Evolutionary conservation across 1,140 invertebrate genomes (phyloP).

Genomic region (Aphelinus atriplicis): DNA sequence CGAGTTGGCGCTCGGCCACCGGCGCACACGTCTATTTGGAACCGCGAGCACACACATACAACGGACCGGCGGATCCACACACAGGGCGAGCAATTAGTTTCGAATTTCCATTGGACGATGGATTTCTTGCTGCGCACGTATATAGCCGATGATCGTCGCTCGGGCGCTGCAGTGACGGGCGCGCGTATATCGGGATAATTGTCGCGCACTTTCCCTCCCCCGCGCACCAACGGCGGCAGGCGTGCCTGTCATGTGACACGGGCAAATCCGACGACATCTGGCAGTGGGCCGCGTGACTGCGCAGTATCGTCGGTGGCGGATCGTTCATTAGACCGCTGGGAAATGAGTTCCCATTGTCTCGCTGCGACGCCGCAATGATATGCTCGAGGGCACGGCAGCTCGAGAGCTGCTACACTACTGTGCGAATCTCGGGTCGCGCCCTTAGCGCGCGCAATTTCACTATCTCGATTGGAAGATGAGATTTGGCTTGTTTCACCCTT

Average conservation of each 20-base stretch:
- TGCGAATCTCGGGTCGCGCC: no score
- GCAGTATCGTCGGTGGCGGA: background rate
- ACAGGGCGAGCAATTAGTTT: conserved; percentile 11
- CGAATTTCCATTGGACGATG: conserved; percentile 23
- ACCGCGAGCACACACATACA: no score
- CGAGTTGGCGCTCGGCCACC: no score
- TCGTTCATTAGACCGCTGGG: conserved; percentile 7
- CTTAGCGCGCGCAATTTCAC: no score
- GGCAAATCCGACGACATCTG: background rate
- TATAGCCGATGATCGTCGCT: background rate
- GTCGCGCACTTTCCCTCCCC: no score
- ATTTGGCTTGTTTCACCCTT: no score
- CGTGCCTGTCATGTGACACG: background rate
- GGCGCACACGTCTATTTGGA: no score
- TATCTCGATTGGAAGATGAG: no score
- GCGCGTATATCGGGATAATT: no score
- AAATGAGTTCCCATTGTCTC: background rate
- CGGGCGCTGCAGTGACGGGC: background rate
- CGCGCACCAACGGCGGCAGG: background rate
- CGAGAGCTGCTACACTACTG: no score
- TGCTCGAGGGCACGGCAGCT: no score
- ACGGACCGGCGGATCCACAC: no score
- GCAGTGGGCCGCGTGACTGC: background rate
- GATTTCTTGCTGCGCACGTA: conserved; percentile 16
- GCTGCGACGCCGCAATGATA: background rate